Evolutionary conservation across 1,140 invertebrate species (phyloP).

Genomic region (Apis florea): DNA sequence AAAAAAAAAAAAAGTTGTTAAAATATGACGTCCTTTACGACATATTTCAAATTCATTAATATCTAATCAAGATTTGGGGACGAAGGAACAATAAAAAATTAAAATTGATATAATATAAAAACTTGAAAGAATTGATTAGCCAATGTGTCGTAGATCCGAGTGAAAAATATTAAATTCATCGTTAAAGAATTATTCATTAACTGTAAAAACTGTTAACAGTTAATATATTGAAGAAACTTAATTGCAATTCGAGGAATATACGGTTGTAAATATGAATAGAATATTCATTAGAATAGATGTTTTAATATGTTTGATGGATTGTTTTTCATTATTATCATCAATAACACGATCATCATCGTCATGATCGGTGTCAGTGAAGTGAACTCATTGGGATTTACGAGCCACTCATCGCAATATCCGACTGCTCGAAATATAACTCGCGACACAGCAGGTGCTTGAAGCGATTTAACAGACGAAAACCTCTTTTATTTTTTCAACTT

Average conservation of each 20-base stretch:
- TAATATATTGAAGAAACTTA: not conserved
- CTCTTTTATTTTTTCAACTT: not conserved
- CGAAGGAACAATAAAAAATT: too few species aligned
- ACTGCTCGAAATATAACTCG: constrained; percentile 10
- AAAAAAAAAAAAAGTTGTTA: too few species aligned
- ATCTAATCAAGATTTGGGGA: too few species aligned
- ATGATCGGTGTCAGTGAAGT: constrained; percentile 15
- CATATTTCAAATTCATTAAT: too few species aligned
- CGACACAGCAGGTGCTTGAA: not conserved
- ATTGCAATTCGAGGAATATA: not conserved
- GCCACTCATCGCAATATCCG: constrained; percentile 14
- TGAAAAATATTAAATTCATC: not conserved
- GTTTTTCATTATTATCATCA: constrained; percentile 16
- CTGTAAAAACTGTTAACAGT: not conserved
- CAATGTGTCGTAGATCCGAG: not conserved
- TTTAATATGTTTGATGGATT: not conserved
- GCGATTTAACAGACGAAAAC: not conserved
- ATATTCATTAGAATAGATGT: too few species aligned
- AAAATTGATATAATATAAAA: not conserved
- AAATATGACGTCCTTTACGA: too few species aligned
- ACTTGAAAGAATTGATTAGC: not conserved
- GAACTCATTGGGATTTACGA: constrained; percentile 39
- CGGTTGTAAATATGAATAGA: not conserved
- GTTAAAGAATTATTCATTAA: not conserved
- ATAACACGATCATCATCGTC: not conserved